Conservation (phyloP, 2,113 vertebrate species). For the Spilogale gracilis region DNA sequence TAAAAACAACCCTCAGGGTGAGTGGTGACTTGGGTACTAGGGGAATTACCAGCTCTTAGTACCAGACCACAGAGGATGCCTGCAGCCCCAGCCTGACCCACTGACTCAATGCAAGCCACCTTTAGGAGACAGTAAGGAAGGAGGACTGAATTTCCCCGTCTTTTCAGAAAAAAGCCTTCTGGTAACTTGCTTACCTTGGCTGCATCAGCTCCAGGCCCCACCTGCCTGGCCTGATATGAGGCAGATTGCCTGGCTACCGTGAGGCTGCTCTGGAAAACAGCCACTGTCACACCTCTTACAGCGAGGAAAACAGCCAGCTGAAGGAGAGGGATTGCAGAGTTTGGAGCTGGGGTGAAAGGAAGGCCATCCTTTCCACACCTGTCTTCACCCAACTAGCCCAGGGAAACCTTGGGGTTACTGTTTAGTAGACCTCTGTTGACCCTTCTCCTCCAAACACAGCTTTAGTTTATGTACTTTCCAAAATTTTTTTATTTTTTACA, state of each 20-base stretch:
- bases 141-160: neutral
- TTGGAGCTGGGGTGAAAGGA: neutral
- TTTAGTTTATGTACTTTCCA: neutral
- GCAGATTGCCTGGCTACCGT: neutral
- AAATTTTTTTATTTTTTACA: neutral
- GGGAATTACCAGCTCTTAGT: conserved; percentile 4
- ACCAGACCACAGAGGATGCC: neutral
- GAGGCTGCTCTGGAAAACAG: conserved; percentile 24
- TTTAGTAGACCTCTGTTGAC: neutral
- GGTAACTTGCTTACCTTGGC: conserved; percentile 36
- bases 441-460: neutral
- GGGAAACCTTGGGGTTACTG: neutral
- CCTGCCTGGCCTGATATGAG: conserved; percentile 57
- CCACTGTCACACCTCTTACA: neutral
- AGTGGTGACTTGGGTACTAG: conserved; percentile 21
- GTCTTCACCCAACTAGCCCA: neutral
- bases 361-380: neutral
- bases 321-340: neutral
- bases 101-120: neutral
- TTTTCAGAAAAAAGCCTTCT: neutral
- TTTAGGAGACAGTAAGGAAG: neutral
- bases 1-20: neutral
- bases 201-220: neutral
- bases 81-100: neutral
- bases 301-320: neutral